phyloP scores from a whole-genome alignment of 2,888 invertebrate genomes.

The Uropetala carovei region DNA sequence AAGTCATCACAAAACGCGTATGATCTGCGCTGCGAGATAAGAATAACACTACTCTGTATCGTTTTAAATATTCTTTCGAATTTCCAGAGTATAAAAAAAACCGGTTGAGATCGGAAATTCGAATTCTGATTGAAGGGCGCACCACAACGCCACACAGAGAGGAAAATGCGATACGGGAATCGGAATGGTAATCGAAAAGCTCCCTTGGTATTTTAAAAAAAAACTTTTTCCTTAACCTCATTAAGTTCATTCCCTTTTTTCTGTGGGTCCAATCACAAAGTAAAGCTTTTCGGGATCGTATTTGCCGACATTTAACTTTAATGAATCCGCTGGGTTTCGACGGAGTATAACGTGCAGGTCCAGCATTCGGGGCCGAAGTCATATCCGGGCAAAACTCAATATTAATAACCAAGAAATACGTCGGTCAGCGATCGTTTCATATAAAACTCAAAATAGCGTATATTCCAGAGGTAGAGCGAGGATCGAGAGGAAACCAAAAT shows the following conservation, averaged over 20 bases:
- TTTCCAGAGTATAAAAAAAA: too few species aligned
- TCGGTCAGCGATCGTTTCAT: too few species aligned
- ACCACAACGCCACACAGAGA: neutral
- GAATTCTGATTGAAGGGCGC: neutral
- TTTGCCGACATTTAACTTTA: conserved; percentile 9
- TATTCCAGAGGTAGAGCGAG: too few species aligned
- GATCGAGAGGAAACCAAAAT: too few species aligned
- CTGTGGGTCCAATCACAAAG: neutral
- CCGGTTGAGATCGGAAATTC: neutral
- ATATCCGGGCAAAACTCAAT: conserved; percentile 19
- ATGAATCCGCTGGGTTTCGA: neutral
- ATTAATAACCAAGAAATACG: neutral
- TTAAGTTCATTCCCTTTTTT: neutral
- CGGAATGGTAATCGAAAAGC: neutral
- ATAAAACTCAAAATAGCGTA: too few species aligned
- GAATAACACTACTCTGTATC: too few species aligned
- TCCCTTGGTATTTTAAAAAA: neutral
- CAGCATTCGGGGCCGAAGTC: neutral
- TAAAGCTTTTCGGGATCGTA: neutral
- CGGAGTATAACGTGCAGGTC: neutral
- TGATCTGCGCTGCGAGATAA: too few species aligned
- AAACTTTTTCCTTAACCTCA: neutral
- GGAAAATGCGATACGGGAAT: neutral
- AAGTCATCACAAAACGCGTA: too few species aligned
- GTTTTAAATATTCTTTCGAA: too few species aligned